These are phyloP conservation scores for Dufourea novaeangliae DNA, from an alignment of 1,140 invertebrate genomes.

Conservation along the genomic window DNA sequence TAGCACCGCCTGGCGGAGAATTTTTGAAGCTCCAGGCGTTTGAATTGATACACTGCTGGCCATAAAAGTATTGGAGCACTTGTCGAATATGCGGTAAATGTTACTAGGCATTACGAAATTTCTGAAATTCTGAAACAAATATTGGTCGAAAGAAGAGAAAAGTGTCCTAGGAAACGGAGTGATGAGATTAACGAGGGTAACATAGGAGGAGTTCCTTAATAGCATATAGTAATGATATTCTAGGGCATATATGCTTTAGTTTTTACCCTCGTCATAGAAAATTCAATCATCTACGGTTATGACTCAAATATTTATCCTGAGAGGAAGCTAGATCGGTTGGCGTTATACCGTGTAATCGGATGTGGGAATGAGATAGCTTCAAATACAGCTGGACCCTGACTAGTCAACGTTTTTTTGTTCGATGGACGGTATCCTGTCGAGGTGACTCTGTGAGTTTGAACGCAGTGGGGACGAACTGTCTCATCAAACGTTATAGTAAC, in stretches of 20 bases:
- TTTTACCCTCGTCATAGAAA: neutral
- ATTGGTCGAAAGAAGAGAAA: too few relatives aligned
- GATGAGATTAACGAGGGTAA: too few relatives aligned
- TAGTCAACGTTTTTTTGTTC: neutral
- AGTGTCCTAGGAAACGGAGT: too few relatives aligned
- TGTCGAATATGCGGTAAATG: too few relatives aligned
- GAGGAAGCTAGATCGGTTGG: conserved; percentile 27
- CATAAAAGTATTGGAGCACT: too few relatives aligned
- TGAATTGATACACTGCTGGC: too few relatives aligned
- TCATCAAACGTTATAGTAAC: neutral
- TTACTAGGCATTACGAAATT: too few relatives aligned
- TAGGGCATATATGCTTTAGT: neutral
- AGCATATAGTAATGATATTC: neutral
- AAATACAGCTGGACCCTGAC: conserved; percentile 77
- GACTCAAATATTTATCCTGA: conserved; percentile 44
- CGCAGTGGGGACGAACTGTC: neutral
- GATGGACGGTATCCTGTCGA: conserved; percentile 16
- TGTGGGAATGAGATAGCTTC: conserved; percentile 72
- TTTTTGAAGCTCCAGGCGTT: too few relatives aligned
- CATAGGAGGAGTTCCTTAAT: too few relatives aligned
- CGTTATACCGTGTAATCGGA: conserved; percentile 73
- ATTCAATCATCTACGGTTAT: neutral
- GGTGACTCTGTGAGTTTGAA: neutral
- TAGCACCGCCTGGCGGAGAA: too few relatives aligned
- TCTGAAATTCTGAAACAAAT: too few relatives aligned